Evolutionary conservation across 2,113 vertebrate species (phyloP).

Genomic region (Pantherophis guttatus): DNA sequence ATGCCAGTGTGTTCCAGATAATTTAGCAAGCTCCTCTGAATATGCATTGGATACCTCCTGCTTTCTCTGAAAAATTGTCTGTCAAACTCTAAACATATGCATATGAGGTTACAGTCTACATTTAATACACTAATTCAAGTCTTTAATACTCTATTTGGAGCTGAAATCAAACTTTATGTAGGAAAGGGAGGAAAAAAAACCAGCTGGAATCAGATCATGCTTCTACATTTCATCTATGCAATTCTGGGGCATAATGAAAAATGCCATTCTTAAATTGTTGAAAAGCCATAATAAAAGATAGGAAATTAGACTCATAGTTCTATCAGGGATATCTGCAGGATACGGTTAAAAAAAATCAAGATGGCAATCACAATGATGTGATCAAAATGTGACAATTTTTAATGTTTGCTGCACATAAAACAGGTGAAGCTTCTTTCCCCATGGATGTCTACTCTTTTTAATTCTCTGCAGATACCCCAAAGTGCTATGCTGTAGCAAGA

Average conservation of each 20-base stretch:
- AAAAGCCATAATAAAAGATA: neutral
- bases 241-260: neutral
- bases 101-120: neutral
- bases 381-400: neutral
- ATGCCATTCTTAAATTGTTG: neutral
- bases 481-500: neutral
- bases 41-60: slow-evolving; percentile 16
- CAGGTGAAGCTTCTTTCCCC: neutral
- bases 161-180: neutral
- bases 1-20: slow-evolving; percentile 33
- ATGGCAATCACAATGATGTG: neutral
- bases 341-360: neutral
- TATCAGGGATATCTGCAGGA: neutral
- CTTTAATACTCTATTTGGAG: neutral
- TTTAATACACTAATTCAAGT: neutral
- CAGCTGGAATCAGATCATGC: neutral
- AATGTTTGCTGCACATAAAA: neutral
- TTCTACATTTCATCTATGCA: neutral
- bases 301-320: neutral
- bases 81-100: slow-evolving; percentile 25
- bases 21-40: slow-evolving; percentile 30
- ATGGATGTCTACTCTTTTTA: neutral
- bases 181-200: slow-evolving; percentile 3
- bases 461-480: neutral
- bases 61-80: slow-evolving; percentile 6